Base-by-base conservation (phyloP, 2,888 invertebrate genomes). In the Linyphia triangularis region DNA sequence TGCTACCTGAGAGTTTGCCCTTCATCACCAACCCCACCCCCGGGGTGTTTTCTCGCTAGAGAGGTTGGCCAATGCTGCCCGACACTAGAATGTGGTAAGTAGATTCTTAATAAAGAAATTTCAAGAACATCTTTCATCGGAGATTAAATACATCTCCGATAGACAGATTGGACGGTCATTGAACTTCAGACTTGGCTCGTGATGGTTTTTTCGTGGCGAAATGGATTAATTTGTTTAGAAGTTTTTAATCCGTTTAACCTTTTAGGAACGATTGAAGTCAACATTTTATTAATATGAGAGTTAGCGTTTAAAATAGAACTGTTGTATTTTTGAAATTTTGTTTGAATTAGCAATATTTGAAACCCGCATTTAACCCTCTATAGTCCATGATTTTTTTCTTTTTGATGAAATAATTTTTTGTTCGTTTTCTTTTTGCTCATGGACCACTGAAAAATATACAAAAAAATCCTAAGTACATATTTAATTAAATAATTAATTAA, bases 1-100 rank as follows among this genome's bases (percentile, higher is more conserved):
- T 97, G 97, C 93, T 95, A 96, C 77, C 94, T 96, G 88, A 94
- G 96, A 90, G 95, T 96, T 10, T 97, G 97, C 92, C 95, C 95
- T 5, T 93, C 89, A 0, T 69, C 85, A 1, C 26, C 75, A 13
- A 33, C 83, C 10, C 83, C 84, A 13, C 78, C 63, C 10, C 81
- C 85, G 2, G 89, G 90, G 1, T 90, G 90, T 40, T 85, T 89
- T 24, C 22, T 85, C 7, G 88, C 78, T 13, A 81, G 89, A 61
- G 90, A 90, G 37, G 43, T 70, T 2, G 86, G 84, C 4, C 78
- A 91, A 43, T 97, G 97, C 93, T 97, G 97, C 92, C 95, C 96
- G 0, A 95, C 96, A 92, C 93, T 97, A 90, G 94, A 96, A 81
- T 97, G 97, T 92, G 94, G 92, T 89, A 83, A 84, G 88, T 82